Conservation (phyloP, 2,113 vertebrate species). For the Hemibagrus wyckioides region DNA sequence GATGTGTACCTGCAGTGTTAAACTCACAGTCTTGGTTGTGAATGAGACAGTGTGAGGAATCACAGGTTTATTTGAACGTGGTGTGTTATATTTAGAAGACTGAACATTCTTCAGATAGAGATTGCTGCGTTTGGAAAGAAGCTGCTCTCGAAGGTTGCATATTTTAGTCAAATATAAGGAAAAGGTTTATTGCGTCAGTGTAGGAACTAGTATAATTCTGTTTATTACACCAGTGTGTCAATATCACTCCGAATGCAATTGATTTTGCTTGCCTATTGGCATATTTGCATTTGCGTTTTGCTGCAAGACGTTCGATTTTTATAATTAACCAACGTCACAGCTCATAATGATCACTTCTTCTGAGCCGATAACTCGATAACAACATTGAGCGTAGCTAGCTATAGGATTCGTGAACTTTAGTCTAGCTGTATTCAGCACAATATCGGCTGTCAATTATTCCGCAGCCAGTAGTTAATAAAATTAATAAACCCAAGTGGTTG, state of each 20-base stretch:
- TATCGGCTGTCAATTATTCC: background rate
- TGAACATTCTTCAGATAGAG: background rate
- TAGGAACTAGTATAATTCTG: background rate
- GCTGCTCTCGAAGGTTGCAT: background rate
- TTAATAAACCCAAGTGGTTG: no score
- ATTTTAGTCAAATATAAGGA: background rate
- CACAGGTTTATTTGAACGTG: background rate
- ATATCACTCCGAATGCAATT: background rate
- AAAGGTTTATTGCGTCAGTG: background rate
- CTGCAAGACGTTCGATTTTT: background rate
- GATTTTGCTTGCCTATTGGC: background rate
- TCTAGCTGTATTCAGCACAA: background rate
- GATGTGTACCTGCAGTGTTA: background rate
- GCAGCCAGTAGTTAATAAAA: background rate
- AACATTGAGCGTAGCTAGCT: background rate
- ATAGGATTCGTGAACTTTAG: background rate
- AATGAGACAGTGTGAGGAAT: background rate
- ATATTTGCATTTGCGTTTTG: background rate
- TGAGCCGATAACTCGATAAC: background rate
- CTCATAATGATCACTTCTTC: background rate
- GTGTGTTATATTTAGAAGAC: background rate
- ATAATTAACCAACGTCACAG: background rate
- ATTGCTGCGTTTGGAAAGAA: background rate
- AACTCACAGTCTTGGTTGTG: background rate
- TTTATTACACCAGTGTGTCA: background rate